Percentiles rank a stretch among this genome's conserved stretches.
These are phyloP conservation scores for Eilema caniola DNA, from an alignment of 2,888 invertebrate genomes.

Conservation along the genomic window DNA sequence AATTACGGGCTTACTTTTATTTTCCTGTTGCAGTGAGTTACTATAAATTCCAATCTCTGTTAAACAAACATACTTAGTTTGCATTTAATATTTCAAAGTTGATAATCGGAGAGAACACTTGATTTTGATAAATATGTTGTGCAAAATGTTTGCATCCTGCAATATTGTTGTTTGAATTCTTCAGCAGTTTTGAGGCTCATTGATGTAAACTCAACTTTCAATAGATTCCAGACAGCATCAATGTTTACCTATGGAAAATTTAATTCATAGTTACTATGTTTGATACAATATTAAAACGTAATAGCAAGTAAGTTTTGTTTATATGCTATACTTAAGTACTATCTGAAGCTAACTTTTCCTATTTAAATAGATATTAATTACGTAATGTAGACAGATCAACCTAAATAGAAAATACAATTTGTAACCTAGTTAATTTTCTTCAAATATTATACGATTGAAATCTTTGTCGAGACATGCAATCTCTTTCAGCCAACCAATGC, in stretches of 20 bases:
- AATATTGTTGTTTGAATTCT: slow-evolving; percentile 18
- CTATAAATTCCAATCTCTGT: slow-evolving; percentile 17
- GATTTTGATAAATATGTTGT: too few species aligned
- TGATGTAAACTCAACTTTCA: slow-evolving; percentile 35
- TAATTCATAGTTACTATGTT: slow-evolving; percentile 27
- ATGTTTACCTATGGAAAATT: slow-evolving; percentile 26
- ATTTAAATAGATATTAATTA: too few species aligned
- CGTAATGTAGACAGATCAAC: too few species aligned
- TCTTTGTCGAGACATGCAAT: too few species aligned
- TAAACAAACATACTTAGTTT: slow-evolving; percentile 14
- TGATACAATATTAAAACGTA: background rate
- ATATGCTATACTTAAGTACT: too few species aligned
- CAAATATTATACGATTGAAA: too few species aligned
- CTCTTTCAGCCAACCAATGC: too few species aligned
- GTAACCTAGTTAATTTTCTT: too few species aligned
- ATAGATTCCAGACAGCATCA: slow-evolving; percentile 31
- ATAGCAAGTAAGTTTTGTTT: background rate
- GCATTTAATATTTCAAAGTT: slow-evolving; percentile 21
- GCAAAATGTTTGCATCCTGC: background rate
- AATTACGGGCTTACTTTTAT: slow-evolving; percentile 1
- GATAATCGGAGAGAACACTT: slow-evolving; percentile 13
- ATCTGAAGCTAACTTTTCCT: too few species aligned
- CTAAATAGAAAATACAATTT: too few species aligned
- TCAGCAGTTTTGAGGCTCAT: slow-evolving; percentile 21
- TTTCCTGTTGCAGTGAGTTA: slow-evolving; percentile 20